Conservation (phyloP, 2,113 vertebrate species). For the Crypturellus undulatus region DNA sequence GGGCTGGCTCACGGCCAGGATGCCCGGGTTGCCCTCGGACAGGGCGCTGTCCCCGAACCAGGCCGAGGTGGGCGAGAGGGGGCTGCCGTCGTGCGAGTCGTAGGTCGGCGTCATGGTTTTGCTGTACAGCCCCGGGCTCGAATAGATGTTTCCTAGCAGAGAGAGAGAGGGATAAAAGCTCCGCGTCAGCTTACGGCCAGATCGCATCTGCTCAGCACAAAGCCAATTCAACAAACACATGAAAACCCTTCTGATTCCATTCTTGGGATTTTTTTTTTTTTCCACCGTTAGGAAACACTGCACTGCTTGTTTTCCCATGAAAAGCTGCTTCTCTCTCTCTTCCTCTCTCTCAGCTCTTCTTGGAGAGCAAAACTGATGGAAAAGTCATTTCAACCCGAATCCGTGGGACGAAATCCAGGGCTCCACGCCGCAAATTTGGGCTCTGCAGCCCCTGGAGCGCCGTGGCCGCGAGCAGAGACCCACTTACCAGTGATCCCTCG, state of each 20-base stretch:
- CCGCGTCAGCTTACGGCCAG: background rate
- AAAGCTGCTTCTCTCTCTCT: constrained; percentile 17
- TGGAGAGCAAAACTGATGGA: constrained; percentile 17
- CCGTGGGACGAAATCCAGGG: background rate
- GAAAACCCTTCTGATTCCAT: background rate
- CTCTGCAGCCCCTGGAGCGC: no score
- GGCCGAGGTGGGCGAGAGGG: constrained; percentile 94
- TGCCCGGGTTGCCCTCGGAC: constrained; percentile 97
- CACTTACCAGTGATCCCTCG: constrained; percentile 46
- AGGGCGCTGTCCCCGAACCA: constrained; percentile 99
- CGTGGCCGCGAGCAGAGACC: background rate
- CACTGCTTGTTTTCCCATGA: background rate
- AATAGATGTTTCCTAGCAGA: constrained; percentile 94
- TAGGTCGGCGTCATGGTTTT: constrained; percentile 99
- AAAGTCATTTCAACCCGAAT: constrained; percentile 50
- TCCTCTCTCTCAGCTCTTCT: background rate
- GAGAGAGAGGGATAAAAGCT: constrained; percentile 40
- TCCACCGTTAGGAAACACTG: background rate
- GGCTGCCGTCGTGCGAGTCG: constrained; percentile 95
- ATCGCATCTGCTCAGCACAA: background rate
- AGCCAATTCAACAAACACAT: background rate
- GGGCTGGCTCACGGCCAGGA: constrained; percentile 96
- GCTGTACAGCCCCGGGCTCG: constrained; percentile 97
- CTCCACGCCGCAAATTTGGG: background rate
- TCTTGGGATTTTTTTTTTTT: background rate